These are phyloP conservation scores for Virgularia gustaviana DNA, from an alignment of 92 coral and sea anemone species.

Conservation along the genomic window DNA sequence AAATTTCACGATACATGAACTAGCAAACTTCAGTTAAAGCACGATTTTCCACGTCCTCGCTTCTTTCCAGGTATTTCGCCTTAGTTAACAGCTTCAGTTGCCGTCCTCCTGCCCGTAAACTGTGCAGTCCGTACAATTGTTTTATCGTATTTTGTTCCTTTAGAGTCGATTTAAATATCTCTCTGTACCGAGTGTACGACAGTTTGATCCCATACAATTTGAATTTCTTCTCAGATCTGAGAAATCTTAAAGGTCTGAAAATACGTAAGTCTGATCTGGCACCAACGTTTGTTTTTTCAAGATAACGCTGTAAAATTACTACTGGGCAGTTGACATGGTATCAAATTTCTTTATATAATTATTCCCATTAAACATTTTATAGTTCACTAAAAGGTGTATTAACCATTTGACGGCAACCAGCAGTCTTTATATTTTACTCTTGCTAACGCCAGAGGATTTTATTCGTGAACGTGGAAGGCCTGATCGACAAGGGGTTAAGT, in stretches of 20 bases:
- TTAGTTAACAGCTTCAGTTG: slow-evolving; percentile 8
- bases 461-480: too few relatives aligned
- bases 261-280: slow-evolving; percentile 1
- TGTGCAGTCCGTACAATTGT: neutral
- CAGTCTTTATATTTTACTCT: too few relatives aligned
- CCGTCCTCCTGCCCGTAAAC: neutral
- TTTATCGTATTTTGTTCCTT: neutral
- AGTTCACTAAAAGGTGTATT: too few relatives aligned
- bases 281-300: neutral
- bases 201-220: slow-evolving; percentile 24
- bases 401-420: too few relatives aligned
- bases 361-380: too few relatives aligned
- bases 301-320: slow-evolving; percentile 6
- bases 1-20: too few relatives aligned
- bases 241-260: slow-evolving; percentile 17
- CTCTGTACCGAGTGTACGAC: neutral
- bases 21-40: too few relatives aligned
- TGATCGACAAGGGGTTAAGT: too few relatives aligned
- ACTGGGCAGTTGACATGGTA: neutral
- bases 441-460: too few relatives aligned
- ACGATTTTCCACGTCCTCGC: too few relatives aligned
- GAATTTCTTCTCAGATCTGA: slow-evolving; percentile 14
- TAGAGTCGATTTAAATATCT: neutral
- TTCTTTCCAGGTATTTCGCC: too few relatives aligned
- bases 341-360: neutral